phyloP scores from a whole-genome alignment of 2,888 invertebrate genomes.

The Troides oblongomaculatus region DNA sequence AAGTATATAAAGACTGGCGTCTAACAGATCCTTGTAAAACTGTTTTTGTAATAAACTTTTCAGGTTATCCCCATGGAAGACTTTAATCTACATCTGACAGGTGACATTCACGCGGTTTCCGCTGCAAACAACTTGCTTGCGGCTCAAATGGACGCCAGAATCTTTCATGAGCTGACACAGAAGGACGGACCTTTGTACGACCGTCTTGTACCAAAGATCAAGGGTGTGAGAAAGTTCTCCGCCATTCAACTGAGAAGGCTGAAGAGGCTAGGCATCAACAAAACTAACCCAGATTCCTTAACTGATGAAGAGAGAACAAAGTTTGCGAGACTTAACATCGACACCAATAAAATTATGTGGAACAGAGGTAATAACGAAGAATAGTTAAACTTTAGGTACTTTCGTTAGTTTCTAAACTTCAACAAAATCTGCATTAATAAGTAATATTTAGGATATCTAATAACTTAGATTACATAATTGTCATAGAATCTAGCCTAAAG shows the following conservation, averaged over 20 bases:
- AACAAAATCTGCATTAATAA: no score
- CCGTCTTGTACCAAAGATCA: slow-evolving; percentile 91
- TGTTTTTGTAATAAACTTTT: background rate
- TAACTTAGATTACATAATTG: no score
- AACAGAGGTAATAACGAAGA: slow-evolving; percentile 84
- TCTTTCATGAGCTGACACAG: slow-evolving; percentile 98
- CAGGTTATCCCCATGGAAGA: slow-evolving; percentile 99
- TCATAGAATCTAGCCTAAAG: no score
- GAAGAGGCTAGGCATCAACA: slow-evolving; percentile 87
- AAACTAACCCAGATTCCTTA: slow-evolving; percentile 90
- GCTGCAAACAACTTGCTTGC: slow-evolving; percentile 99
- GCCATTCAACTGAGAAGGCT: slow-evolving; percentile 90
- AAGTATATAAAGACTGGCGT: no score
- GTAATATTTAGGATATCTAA: no score
- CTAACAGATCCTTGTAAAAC: no score
- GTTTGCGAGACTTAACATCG: slow-evolving; percentile 95
- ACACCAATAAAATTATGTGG: slow-evolving; percentile 94
- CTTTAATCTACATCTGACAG: slow-evolving; percentile 98
- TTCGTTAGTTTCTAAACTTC: no score
- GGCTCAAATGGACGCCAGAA: slow-evolving; percentile 97
- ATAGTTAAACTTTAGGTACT: no score
- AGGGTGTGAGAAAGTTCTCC: slow-evolving; percentile 91
- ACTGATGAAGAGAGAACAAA: slow-evolving; percentile 87
- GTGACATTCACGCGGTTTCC: slow-evolving; percentile 99
- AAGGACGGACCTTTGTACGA: slow-evolving; percentile 90